These are phyloP conservation scores for Rattus norvegicus DNA, from an alignment of 2,113 vertebrate species.

Conservation along the genomic window GRCr8 NC_086039.1:8023501-8024000, in stretches of 20 bases:
- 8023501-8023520: background rate
- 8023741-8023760: background rate
- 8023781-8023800: background rate
- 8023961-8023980: slow-evolving; percentile 72
- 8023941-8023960: slow-evolving; percentile 70
- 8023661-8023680: background rate
- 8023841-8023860: slow-evolving; percentile 63
- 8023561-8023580: background rate
- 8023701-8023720: background rate
- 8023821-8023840: background rate
- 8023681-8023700: background rate
- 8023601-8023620: background rate
- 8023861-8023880: slow-evolving; percentile 51
- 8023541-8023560: background rate
- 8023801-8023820: background rate
- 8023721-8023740: background rate
- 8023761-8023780: background rate
- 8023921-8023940: slow-evolving; percentile 66
- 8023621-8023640: background rate
- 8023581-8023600: background rate
- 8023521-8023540: background rate
- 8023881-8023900: slow-evolving; percentile 63
- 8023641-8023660: background rate
- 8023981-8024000: slow-evolving; percentile 76
- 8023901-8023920: slow-evolving; percentile 67